Conservation (phyloP, 2,113 vertebrate genomes). For the Podiceps cristatus region DNA sequence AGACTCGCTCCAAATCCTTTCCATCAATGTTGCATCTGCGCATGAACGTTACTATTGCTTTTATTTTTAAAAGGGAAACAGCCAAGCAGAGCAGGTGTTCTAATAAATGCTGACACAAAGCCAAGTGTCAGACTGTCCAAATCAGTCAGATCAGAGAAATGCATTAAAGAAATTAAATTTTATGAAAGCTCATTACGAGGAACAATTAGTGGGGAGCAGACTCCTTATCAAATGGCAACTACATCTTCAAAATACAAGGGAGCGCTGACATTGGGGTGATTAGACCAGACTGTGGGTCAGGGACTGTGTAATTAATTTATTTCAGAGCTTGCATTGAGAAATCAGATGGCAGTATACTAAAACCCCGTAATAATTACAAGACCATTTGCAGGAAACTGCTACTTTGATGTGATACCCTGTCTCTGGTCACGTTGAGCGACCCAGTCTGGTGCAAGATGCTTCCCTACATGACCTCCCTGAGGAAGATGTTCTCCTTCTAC, state of each 20-base stretch:
- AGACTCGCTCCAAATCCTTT: not conserved
- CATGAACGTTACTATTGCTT: not conserved
- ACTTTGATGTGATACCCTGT: not conserved
- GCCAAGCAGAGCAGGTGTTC: not conserved
- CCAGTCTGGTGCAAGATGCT: not conserved
- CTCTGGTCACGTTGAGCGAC: not conserved
- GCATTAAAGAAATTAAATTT: not conserved
- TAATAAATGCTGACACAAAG: not conserved
- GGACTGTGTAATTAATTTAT: not conserved
- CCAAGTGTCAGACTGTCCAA: not conserved
- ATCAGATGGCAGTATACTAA: not conserved
- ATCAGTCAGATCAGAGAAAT: not conserved
- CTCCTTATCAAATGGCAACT: not conserved
- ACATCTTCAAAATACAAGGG: not conserved
- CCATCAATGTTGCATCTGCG: accelerated
- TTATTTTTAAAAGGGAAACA: not conserved
- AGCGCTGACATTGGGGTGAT: not conserved
- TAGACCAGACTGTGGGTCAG: not conserved
- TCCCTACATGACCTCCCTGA: not conserved
- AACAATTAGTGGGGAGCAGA: not conserved
- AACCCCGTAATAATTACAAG: not conserved
- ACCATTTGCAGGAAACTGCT: not conserved
- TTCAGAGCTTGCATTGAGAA: not conserved
- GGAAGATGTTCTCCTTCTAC: not conserved
- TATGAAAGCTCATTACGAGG: not conserved